phyloP scores from a whole-genome alignment of 2,888 invertebrate genomes.

The Minunthozetes semirufus region DNA sequence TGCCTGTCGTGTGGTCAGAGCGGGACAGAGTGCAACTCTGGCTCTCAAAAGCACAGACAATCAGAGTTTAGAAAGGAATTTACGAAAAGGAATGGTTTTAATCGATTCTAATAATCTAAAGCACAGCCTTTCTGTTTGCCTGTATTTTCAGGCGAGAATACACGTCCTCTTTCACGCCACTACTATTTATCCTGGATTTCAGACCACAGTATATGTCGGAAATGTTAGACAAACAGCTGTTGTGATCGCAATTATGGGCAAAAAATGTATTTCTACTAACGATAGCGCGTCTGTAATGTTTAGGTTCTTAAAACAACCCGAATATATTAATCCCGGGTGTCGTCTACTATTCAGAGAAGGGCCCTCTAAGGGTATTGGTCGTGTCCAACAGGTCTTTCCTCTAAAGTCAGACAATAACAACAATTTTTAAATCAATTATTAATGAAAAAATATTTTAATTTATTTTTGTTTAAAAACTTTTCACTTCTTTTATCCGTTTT shows the following conservation, averaged over 20 bases:
- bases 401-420: background rate
- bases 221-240: conserved; percentile 92
- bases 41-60: conserved; percentile 35
- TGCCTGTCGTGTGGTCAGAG: conserved; percentile 72
- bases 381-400: conserved; percentile 53
- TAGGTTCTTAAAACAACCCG: conserved; percentile 79
- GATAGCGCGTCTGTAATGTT: conserved; percentile 79
- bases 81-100: conserved; percentile 76
- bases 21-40: conserved; percentile 73
- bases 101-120: conserved; percentile 47
- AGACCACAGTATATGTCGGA: conserved; percentile 86
- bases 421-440: background rate
- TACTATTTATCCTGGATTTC: conserved; percentile 62
- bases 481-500: too few relatives aligned
- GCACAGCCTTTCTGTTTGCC: conserved; percentile 37
- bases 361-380: conserved; percentile 75
- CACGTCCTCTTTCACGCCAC: conserved; percentile 81
- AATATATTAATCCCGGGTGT: conserved; percentile 72
- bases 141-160: conserved; percentile 68
- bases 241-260: conserved; percentile 64
- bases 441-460: background rate
- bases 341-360: conserved; percentile 76
- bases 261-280: conserved; percentile 66
- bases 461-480: background rate
- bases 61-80: background rate